Base-by-base conservation (phyloP, 2,888 invertebrate genomes). In the Podotricha telesiphe region DNA sequence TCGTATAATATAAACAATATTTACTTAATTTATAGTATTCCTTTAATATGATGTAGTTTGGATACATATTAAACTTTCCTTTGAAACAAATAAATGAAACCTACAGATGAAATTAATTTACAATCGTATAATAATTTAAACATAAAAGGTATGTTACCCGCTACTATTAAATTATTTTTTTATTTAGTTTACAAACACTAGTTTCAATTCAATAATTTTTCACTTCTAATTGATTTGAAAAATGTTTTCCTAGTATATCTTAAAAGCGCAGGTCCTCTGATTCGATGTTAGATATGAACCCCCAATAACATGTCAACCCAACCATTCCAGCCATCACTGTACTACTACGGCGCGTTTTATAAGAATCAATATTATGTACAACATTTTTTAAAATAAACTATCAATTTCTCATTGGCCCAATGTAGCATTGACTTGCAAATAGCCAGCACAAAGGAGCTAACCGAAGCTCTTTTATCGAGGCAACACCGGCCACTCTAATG, bases 401-500 rank as follows among this genome's bases (percentile, higher is more conserved):
- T 69, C 64, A 72, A 69, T 71, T 62, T 59, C 66, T 48, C 68
- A 67, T 65, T 64, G 66, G 51, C 28, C 55, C 47, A 48, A 42
- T 68, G 50, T 55, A 58, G 65, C 68, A 67, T 71, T 71, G 69
- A 73, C 67, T 72, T 72, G 70, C 67, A 73, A 72, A 74, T 67
- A 74, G 70, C 70, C 37, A 59, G 66, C 64, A 72, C 68, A 75
- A 76, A 73, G 74, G 68, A 63, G 73, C 69, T 75, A 69, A 73
- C 69, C 66, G 72, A 69, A 67, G 58, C 65, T 59, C 71, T 68
- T 76, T 76, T 75, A 74, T 74, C 74, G 72, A 55, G 62, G 69
- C 65, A 76, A 69, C 74, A 78, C 73, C 74, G 76, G 76, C 69
- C 75, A 66, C 76, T 77, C 81, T 85, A 85, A 84, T 86, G 84